Evolutionary conservation across 2,888 invertebrate genomes (phyloP).

Genomic region (Drosophila parthenogenetica): DNA sequence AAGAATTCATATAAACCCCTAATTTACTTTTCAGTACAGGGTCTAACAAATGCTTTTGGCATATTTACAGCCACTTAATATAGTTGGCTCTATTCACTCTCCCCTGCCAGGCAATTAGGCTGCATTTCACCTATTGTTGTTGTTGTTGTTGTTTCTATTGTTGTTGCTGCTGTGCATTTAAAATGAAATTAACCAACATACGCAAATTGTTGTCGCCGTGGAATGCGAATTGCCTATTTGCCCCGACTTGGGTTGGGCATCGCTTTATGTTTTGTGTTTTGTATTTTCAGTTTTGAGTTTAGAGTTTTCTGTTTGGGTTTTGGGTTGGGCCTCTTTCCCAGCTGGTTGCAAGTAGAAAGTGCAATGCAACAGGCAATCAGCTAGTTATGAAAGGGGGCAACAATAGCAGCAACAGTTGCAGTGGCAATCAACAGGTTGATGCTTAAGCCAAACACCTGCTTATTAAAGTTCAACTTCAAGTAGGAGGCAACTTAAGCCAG

Average conservation of each 20-base stretch:
- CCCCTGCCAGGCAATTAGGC: conserved; percentile 23
- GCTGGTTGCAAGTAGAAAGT: conserved; percentile 22
- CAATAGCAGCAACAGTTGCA: background rate
- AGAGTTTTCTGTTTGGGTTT: background rate
- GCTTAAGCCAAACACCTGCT: conserved; percentile 10
- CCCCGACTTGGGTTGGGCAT: conserved; percentile 11
- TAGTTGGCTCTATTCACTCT: background rate
- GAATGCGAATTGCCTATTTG: conserved; percentile 45
- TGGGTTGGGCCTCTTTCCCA: conserved; percentile 8
- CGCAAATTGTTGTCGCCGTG: conserved; percentile 66
- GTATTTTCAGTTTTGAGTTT: background rate
- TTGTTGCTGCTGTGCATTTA: conserved; percentile 54
- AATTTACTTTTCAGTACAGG: background rate
- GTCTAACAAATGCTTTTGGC: conserved; percentile 3
- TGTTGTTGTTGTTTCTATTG: conserved; percentile 33
- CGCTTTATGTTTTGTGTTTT: background rate
- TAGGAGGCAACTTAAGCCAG: background rate
- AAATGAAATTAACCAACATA: conserved; percentile 66
- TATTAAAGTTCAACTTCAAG: conserved; percentile 13
- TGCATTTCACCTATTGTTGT: conserved; percentile 42
- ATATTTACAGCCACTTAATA: conserved; percentile 18
- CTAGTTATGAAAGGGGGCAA: conserved; percentile 5
- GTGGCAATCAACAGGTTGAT: background rate
- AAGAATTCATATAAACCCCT: background rate
- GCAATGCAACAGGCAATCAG: conserved; percentile 34